Percentiles rank a stretch among this genome's conserved stretches.
phyloP scores from a whole-genome alignment of 2,888 invertebrate species.

The Camponotus fellah region DNA sequence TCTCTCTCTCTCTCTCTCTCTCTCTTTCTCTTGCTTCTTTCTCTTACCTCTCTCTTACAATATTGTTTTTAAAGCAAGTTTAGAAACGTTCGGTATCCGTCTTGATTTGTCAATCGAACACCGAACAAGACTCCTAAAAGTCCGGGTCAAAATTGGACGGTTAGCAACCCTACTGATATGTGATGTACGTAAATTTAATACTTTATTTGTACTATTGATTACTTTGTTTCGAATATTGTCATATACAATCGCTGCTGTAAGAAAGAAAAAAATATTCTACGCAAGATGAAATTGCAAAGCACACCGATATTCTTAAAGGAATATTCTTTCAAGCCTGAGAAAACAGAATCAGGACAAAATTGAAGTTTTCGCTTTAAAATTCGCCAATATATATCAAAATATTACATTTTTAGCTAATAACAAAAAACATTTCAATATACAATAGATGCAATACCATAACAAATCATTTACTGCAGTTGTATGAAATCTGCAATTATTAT shows the following conservation, averaged over 20 bases:
- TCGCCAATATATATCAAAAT: background rate
- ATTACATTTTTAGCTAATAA: background rate
- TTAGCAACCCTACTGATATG: background rate
- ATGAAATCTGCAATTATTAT: background rate
- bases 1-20: too few relatives aligned
- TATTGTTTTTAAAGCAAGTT: too few relatives aligned
- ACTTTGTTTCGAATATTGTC: background rate
- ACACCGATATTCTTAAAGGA: background rate
- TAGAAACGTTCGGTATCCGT: too few relatives aligned
- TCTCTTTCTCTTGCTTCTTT: too few relatives aligned
- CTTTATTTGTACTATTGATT: constrained; percentile 5
- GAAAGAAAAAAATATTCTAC: background rate
- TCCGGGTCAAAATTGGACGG: too few relatives aligned
- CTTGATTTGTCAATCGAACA: too few relatives aligned
- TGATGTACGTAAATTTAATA: background rate
- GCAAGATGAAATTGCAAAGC: background rate
- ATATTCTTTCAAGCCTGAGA: background rate
- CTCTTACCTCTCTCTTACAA: too few relatives aligned
- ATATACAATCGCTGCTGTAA: background rate
- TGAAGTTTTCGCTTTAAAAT: background rate
- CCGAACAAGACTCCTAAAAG: too few relatives aligned
- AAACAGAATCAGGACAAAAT: constrained; percentile 1
- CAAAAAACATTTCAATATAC: background rate
- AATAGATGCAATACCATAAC: background rate
- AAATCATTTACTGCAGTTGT: background rate